Conservation (phyloP, 2,113 vertebrate genomes). For the Enhydra lutris region DNA sequence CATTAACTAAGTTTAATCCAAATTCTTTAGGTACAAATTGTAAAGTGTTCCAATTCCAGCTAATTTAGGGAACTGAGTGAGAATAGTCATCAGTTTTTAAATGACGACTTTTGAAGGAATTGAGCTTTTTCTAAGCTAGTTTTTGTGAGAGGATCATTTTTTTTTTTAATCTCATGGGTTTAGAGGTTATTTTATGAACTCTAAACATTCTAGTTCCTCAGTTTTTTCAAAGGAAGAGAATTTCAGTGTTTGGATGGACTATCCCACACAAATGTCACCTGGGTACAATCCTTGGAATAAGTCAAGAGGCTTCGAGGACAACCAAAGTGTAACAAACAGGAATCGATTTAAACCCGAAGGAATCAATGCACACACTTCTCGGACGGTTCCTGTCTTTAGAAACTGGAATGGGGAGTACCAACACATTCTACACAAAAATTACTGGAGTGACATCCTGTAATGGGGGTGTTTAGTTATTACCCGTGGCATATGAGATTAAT, state of each 20-base stretch:
- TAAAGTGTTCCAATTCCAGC: conserved; percentile 6
- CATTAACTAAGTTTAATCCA: conserved; percentile 8
- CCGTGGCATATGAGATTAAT: background rate
- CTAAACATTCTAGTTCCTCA: conserved; percentile 5
- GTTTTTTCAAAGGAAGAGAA: conserved; percentile 32
- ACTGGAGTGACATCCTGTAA: background rate
- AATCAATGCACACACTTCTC: background rate
- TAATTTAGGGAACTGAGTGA: conserved; percentile 46
- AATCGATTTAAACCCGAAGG: conserved; percentile 1
- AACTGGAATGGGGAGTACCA: conserved; percentile 5
- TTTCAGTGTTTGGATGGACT: background rate
- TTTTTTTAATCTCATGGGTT: background rate
- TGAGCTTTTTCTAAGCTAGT: background rate
- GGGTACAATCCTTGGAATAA: background rate
- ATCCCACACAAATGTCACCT: background rate
- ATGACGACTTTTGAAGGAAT: conserved; percentile 24
- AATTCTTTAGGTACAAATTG: conserved; percentile 19
- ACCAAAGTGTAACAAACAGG: background rate
- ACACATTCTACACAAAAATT: conserved; percentile 3
- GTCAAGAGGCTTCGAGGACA: background rate
- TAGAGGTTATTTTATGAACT: conserved; percentile 34
- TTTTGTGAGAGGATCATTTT: background rate
- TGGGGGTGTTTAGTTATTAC: background rate
- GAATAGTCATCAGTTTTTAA: conserved; percentile 21
- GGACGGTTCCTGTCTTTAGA: background rate